A percentile compares a stretch with the other conserved stretches of the same genome.
Evolutionary conservation across 2,888 invertebrate genomes (phyloP).

Genomic region (Linnaemya vulpina): DNA sequence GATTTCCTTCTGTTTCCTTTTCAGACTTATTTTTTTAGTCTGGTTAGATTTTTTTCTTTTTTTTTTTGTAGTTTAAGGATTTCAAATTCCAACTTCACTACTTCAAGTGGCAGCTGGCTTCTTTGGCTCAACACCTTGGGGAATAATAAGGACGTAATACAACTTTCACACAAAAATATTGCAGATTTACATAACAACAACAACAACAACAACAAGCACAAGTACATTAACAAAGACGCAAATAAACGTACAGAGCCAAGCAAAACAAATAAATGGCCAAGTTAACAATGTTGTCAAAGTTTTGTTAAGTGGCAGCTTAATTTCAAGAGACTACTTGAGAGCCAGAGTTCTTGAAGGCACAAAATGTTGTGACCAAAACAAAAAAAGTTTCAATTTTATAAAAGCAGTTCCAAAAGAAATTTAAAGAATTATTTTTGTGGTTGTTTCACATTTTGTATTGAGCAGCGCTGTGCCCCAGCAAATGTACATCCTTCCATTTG

Average conservation of each 20-base stretch:
- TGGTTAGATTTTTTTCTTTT: constrained; percentile 21
- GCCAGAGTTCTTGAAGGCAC: constrained; percentile 62
- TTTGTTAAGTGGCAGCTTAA: constrained; percentile 70
- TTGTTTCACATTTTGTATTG: no score
- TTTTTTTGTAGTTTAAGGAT: constrained; percentile 61
- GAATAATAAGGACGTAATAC: constrained; percentile 60
- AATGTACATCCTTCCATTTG: no score
- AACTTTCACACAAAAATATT: constrained; percentile 23
- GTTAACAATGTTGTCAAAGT: constrained; percentile 71
- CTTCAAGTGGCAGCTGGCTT: constrained; percentile 66
- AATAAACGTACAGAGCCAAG: constrained; percentile 10
- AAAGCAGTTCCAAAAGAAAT: not conserved
- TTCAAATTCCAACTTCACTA: constrained; percentile 57
- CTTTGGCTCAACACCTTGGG: constrained; percentile 70
- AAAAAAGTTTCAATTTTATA: constrained; percentile 20
- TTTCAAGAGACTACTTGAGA: constrained; percentile 71
- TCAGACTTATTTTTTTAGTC: not conserved
- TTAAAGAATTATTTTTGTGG: not conserved
- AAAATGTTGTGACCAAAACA: constrained; percentile 34
- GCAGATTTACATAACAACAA: constrained; percentile 23
- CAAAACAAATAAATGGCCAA: constrained; percentile 69
- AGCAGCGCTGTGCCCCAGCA: no score
- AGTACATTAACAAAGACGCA: constrained; percentile 12
- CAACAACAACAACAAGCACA: not conserved
- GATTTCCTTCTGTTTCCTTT: constrained; percentile 60